Base-by-base conservation (phyloP, 2,888 invertebrate species). In the Chamaedrilus cognettii region DNA sequence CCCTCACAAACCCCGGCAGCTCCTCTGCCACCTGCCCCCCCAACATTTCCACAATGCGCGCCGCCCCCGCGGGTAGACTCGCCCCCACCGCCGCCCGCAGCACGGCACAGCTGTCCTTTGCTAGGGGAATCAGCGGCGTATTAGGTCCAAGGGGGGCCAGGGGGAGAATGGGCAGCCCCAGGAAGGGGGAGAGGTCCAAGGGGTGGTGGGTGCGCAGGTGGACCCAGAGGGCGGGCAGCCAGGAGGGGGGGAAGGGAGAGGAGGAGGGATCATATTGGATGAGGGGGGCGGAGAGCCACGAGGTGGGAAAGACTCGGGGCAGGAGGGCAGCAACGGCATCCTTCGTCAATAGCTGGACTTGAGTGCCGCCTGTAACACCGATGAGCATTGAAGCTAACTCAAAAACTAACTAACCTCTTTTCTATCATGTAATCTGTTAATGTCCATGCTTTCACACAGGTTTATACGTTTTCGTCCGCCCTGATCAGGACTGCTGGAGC, bases 91-190 rank as follows among this genome's bases (percentile, higher is more conserved):
- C 68, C 3, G 34, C 30, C 30, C 52, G 35, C 42, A 67, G 15
- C 26, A 67, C 19, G 19, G 63, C 59, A 42, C 57, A 35, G 2
- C 64, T 65, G 5, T 59, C 63, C 56, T 62, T 30, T 4, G 57
- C 28, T 31, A 72, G 58, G 4, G 62, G 70, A 3, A 69, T 63
- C 30, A 72, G 49, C n/a, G 59, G 50, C 26, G 7, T 58, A 32
- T 30, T 51, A 7, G 1, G 49, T 52, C 15, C 26, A 32, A 32
- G 67, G 58, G 7, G 5, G n/a, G 50, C 32, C 19, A 62, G 28
- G 3, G 68, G 72, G 3, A 75, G 60, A 28, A 75, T 61, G 4
- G 74, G 72, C n/a, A 75, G 66, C 31, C 68, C 72, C 5, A 52
- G 33, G 49, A 75, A 69, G 5, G n/a, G 33, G 0, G 59, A 26